Base-by-base conservation (phyloP, 2,888 invertebrate genomes). In the Eupsilia transversa region DNA sequence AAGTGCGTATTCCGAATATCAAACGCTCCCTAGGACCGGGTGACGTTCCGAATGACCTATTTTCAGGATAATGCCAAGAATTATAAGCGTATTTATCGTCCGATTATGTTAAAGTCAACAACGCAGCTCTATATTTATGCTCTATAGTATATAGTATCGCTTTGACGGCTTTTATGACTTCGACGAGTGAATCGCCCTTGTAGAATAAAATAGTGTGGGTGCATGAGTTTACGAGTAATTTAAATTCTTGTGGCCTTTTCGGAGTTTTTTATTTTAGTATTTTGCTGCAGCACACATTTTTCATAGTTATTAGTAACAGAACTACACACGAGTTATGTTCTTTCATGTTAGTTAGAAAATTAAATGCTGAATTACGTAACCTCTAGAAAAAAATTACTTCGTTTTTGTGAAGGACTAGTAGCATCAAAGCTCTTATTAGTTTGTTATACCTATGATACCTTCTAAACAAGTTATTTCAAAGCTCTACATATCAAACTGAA, bases 11-110 rank as follows among this genome's bases (percentile, higher is more conserved):
- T 77, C 64, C 74, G 87, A 88, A 88, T 88, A 84, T 78, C 68
- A 86, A 86, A 77, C 46, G 71, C 30, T 61, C 66, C 10, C 69
- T 66, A 72, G 46, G 14, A 72, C 61, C 67, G 72, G 77, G 66
- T 88, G 86, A 86, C 77, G 59, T 73, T 79, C 71, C 60, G n/a
- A 86, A 86, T 88, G 72, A 82, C 87, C 82, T 84, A 79, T 87
- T 88, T 79, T 72, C 66, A 69, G 85, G 88, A 86, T 86, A 86
- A 86, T 86, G 14, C 77, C 52, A 23, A 77, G 88, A 86, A 82
- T 86, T 86, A 86, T 88, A 82, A 72, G 79, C 75, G 70, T 84
- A 86, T 88, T 86, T 88, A 86, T 82, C 64, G 87, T 79, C 61
- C 60, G 80, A 84, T 86, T 86, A 86, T 86, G 87, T 74, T 80